Percentiles rank a stretch among this genome's conserved stretches.
These are phyloP conservation scores for Copidosoma floridanum DNA, from an alignment of 1,140 invertebrate species.

Conservation along the genomic window DNA sequence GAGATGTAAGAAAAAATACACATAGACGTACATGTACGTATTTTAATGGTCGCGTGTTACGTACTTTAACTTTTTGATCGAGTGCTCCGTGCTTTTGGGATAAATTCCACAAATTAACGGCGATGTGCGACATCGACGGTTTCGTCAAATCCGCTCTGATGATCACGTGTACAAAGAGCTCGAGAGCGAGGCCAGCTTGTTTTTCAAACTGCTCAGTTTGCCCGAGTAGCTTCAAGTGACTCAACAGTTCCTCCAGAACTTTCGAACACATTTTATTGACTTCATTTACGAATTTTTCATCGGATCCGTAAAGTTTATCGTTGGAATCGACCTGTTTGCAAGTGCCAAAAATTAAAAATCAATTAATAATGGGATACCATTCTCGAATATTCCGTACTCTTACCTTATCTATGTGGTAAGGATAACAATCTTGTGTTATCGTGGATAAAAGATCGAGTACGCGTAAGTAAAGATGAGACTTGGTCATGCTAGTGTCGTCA, in stretches of 20 bases:
- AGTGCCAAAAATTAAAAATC: no score
- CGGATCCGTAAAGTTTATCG: constrained; percentile 87
- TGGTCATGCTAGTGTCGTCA: constrained; percentile 58
- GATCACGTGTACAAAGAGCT: constrained; percentile 73
- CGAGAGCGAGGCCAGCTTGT: constrained; percentile 69
- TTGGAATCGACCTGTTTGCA: constrained; percentile 80
- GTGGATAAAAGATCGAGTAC: constrained; percentile 74
- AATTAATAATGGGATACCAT: no score
- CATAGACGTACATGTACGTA: neutral
- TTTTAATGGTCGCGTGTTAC: constrained; percentile 16
- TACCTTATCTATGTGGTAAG: constrained; percentile 81
- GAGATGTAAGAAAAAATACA: neutral
- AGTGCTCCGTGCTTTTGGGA: constrained; percentile 62
- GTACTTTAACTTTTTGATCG: constrained; percentile 58
- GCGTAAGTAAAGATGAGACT: constrained; percentile 66
- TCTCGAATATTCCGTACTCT: no score
- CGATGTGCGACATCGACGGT: constrained; percentile 63
- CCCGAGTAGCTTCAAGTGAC: constrained; percentile 68
- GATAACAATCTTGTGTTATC: constrained; percentile 74
- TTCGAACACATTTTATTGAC: constrained; percentile 76
- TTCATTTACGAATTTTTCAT: constrained; percentile 81
- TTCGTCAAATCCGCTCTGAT: constrained; percentile 68
- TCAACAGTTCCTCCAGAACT: constrained; percentile 75
- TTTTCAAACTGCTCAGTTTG: constrained; percentile 61
- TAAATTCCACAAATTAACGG: constrained; percentile 77